Conservation (phyloP, 2,888 invertebrate species). For the Cheilosia soror region DNA sequence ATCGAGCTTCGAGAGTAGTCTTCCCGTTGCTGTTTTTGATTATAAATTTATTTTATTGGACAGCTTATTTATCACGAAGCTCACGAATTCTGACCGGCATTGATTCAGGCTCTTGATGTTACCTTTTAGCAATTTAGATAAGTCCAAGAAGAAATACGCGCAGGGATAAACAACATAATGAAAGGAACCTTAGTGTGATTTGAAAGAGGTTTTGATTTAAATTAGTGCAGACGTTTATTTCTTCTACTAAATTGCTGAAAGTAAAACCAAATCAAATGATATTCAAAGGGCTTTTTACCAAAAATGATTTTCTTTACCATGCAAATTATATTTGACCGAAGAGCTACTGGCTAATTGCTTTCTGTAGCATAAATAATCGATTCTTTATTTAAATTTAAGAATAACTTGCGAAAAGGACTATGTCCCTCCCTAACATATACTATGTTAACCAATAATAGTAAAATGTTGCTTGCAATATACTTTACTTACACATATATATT, state of each 20-base stretch:
- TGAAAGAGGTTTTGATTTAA: conserved; percentile 19
- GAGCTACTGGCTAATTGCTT: too few relatives aligned
- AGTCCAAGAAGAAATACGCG: conserved; percentile 80
- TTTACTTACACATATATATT: too few relatives aligned
- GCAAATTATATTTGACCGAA: background rate
- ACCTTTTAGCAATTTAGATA: conserved; percentile 83
- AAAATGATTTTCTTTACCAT: conserved; percentile 44
- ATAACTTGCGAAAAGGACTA: too few relatives aligned
- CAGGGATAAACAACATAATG: background rate
- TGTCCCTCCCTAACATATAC: too few relatives aligned
- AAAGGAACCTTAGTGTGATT: background rate
- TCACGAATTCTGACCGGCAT: conserved; percentile 80
- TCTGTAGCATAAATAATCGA: too few relatives aligned
- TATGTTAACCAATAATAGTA: too few relatives aligned
- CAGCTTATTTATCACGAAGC: conserved; percentile 88
- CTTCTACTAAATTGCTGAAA: conserved; percentile 75
- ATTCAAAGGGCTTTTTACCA: conserved; percentile 48
- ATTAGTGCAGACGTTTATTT: conserved; percentile 54
- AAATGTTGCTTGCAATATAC: too few relatives aligned
- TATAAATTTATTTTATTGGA: conserved; percentile 93
- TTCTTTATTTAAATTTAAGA: too few relatives aligned
- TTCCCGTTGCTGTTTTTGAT: conserved; percentile 90
- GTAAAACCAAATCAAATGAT: conserved; percentile 18
- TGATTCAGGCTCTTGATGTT: conserved; percentile 82
- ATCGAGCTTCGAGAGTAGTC: conserved; percentile 89